Conservation (phyloP, 2,888 invertebrate genomes). For the Drosophila putrida region DNA sequence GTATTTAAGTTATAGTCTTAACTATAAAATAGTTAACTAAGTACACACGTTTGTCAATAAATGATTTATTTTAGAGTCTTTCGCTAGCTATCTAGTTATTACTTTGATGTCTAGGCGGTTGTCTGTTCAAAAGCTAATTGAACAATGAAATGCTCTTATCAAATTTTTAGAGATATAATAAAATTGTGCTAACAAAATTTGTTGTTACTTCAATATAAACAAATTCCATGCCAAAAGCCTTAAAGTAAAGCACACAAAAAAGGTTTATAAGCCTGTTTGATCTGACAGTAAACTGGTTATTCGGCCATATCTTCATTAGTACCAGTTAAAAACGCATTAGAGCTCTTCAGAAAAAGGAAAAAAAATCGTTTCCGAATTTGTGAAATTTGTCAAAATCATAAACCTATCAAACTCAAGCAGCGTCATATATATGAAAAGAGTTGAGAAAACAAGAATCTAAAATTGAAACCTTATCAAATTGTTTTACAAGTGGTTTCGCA, state of each 20-base stretch:
- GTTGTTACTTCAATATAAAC: constrained; percentile 21
- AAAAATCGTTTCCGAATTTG: constrained; percentile 45
- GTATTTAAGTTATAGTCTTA: neutral
- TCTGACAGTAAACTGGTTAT: constrained; percentile 29
- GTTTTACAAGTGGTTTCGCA: constrained; percentile 31
- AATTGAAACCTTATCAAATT: constrained; percentile 34
- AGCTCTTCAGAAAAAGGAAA: constrained; percentile 43
- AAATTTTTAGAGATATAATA: constrained; percentile 13
- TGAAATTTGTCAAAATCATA: constrained; percentile 46
- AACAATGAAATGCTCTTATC: constrained; percentile 30
- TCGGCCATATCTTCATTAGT: constrained; percentile 37
- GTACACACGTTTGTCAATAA: neutral
- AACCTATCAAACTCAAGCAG: constrained; percentile 31
- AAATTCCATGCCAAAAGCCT: constrained; percentile 21
- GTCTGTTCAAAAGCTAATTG: constrained; percentile 21
- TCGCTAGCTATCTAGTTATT: neutral
- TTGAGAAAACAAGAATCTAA: constrained; percentile 13
- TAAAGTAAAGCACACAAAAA: constrained; percentile 12
- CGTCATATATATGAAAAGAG: constrained; percentile 7
- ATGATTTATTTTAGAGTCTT: neutral
- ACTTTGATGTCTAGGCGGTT: constrained; percentile 16
- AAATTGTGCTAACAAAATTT: constrained; percentile 32
- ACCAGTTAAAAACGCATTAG: constrained; percentile 54
- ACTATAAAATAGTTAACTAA: neutral
- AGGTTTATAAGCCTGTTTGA: constrained; percentile 20